Conservation (phyloP, 2,888 invertebrate genomes). For the Drosophila buzzatii region DNA sequence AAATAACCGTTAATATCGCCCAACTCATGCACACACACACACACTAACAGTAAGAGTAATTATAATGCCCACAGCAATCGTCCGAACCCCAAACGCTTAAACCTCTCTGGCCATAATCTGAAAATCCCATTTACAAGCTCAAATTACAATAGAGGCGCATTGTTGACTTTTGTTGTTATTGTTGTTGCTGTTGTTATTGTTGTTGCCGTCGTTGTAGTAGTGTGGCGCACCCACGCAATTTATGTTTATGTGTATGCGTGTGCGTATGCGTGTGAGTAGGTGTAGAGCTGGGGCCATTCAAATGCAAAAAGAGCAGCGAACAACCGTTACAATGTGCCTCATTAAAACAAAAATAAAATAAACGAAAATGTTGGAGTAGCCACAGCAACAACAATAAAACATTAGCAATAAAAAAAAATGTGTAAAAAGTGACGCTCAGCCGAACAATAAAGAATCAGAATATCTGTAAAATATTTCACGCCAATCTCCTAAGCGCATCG, state of each 20-base stretch:
- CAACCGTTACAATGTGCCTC: conserved; percentile 76
- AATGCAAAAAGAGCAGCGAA: conserved; percentile 78
- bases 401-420: conserved; percentile 57
- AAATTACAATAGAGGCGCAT: conserved; percentile 73
- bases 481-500: conserved; percentile 66
- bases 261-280: conserved; percentile 10
- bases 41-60: conserved; percentile 43
- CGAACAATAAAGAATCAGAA: conserved; percentile 62
- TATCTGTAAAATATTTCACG: conserved; percentile 71
- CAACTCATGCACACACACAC: conserved; percentile 26
- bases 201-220: conserved; percentile 28
- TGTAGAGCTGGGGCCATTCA: conserved; percentile 61
- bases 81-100: conserved; percentile 41
- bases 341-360: conserved; percentile 61
- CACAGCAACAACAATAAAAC: conserved; percentile 50
- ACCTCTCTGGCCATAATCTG: conserved; percentile 56
- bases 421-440: conserved; percentile 71
- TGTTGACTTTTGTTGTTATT: conserved; percentile 47
- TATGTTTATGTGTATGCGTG: conserved; percentile 15
- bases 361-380: conserved; percentile 44
- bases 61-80: conserved; percentile 62
- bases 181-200: conserved; percentile 31
- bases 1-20: conserved; percentile 67
- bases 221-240: conserved; percentile 66
- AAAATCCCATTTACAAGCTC: conserved; percentile 69